These are phyloP conservation scores for Euura lappo DNA, from an alignment of 1,140 invertebrate species.

Conservation along the genomic window DNA sequence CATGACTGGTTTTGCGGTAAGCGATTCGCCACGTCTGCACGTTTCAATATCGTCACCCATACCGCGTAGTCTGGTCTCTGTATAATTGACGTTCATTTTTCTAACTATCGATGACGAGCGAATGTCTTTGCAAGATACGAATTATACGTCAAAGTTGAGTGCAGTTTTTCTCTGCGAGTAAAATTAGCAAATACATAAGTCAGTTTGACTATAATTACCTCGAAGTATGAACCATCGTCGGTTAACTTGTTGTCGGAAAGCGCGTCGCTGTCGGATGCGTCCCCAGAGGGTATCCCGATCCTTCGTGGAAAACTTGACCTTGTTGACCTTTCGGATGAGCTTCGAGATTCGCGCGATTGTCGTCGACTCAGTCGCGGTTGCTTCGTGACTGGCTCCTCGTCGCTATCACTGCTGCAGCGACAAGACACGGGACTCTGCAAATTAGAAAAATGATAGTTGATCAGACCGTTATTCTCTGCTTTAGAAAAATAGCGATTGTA, in stretches of 20 bases:
- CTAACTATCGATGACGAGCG: too few species aligned
- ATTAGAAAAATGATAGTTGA: neutral
- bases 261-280: constrained; percentile 52
- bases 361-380: constrained; percentile 65
- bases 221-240: constrained; percentile 60
- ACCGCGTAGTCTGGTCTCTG: neutral
- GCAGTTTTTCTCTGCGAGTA: too few species aligned
- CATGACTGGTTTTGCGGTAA: neutral
- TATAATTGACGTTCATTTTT: too few species aligned
- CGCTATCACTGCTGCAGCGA: constrained; percentile 61
- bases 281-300: neutral
- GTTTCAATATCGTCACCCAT: neutral
- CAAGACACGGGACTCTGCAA: constrained; percentile 48
- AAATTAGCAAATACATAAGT: too few species aligned
- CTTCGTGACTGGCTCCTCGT: constrained; percentile 74
- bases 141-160: too few species aligned
- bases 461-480: too few species aligned
- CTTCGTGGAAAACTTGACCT: neutral
- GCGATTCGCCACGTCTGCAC: constrained; percentile 1
- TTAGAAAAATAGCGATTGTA: too few species aligned
- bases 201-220: constrained; percentile 38
- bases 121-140: too few species aligned
- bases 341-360: constrained; percentile 47
- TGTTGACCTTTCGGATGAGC: constrained; percentile 11
- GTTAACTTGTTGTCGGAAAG: constrained; percentile 50